phyloP scores from a whole-genome alignment of 2,888 invertebrate species.

The Nomada hirtipes region DNA sequence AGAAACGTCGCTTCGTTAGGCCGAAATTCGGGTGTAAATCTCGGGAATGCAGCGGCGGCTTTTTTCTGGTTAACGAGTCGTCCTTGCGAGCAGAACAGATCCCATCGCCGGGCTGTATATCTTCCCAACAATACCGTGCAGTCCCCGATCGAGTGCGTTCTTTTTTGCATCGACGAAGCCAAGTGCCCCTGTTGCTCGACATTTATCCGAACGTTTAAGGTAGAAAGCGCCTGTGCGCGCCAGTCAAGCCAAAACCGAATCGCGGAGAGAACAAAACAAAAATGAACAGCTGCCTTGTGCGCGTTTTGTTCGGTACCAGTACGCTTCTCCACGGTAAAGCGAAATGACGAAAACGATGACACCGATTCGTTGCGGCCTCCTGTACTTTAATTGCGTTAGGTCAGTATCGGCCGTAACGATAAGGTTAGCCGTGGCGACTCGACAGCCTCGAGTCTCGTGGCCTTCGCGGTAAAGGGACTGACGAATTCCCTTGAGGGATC shows the following conservation, averaged over 20 bases:
- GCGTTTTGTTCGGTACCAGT: background rate
- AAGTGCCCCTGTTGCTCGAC: constrained; percentile 25
- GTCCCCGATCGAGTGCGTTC: background rate
- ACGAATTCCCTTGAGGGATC: background rate
- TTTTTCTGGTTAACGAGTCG: constrained; percentile 56
- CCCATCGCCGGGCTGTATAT: constrained; percentile 52
- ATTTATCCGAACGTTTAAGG: constrained; percentile 50
- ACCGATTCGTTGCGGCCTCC: background rate
- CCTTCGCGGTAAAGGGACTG: background rate
- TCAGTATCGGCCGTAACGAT: constrained; percentile 29
- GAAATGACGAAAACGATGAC: constrained; percentile 29
- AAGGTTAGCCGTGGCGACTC: constrained; percentile 14
- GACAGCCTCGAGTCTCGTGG: constrained; percentile 8
- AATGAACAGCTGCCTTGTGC: background rate
- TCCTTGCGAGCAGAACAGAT: constrained; percentile 51
- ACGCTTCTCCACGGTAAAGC: background rate
- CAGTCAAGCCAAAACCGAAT: background rate
- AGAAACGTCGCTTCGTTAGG: constrained; percentile 59
- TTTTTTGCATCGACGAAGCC: constrained; percentile 41
- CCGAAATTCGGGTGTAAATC: constrained; percentile 61
- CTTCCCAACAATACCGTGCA: constrained; percentile 44
- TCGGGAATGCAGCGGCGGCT: constrained; percentile 39
- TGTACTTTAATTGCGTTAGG: constrained; percentile 31
- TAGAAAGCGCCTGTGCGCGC: constrained; percentile 60
- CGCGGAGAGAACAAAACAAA: too few relatives aligned